These are phyloP conservation scores for Andrena marginata DNA, from an alignment of 2,888 invertebrate species.

Conservation along the genomic window DNA sequence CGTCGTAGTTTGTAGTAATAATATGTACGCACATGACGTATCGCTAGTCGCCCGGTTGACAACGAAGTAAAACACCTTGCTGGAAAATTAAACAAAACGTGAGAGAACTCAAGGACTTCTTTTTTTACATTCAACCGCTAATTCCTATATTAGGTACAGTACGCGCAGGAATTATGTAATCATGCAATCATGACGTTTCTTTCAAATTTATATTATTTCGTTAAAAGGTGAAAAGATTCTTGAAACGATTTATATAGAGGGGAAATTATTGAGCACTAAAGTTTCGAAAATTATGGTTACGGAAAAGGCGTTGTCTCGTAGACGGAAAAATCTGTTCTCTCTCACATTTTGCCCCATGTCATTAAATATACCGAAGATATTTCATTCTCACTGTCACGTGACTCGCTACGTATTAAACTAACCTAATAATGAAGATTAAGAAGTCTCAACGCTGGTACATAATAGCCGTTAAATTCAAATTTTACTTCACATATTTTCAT, in stretches of 20 bases:
- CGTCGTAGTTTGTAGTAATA: constrained; percentile 40
- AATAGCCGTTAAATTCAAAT: neutral
- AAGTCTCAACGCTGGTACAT: neutral
- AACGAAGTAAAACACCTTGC: neutral
- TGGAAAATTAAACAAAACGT: constrained; percentile 10
- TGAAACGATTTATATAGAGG: no score
- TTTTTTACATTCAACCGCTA: neutral
- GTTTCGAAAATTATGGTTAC: no score
- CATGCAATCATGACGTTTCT: neutral
- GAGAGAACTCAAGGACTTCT: neutral
- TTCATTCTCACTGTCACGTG: no score
- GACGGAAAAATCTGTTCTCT: no score
- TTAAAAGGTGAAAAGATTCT: no score
- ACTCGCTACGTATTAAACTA: no score
- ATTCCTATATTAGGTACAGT: neutral
- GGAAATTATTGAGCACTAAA: no score
- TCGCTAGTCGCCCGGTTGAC: constrained; percentile 14
- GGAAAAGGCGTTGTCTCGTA: no score
- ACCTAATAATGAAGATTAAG: no score
- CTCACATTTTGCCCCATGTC: no score
- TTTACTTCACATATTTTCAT: neutral
- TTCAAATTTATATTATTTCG: no score
- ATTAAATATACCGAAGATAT: no score
- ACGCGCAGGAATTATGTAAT: neutral
- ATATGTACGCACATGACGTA: constrained; percentile 37